Base-by-base conservation (phyloP, 2,797 vertebrate species). In the Tachyglossus aculeatus region DNA sequence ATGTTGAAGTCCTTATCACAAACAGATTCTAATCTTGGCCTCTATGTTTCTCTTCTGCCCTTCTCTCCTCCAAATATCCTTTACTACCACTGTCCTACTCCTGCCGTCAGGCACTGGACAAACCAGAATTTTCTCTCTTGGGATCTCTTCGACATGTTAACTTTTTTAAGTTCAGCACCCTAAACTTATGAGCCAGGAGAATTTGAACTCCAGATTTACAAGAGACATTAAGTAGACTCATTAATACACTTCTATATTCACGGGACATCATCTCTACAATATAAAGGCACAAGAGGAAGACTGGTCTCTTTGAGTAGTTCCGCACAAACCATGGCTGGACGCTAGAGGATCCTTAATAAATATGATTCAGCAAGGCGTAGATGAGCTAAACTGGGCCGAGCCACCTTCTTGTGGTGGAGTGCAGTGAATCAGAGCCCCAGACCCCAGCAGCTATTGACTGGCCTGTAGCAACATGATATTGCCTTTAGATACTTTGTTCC, bases 241-340 rank as follows among this genome's bases (percentile, higher is more conserved):
- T 56, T 47, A 43, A 43, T 67, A 56, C 12, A 4, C 70, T 21
- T 45, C 54, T 40, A 21, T n/a, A 37, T 75, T 73, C 21, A 9
- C 19, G 21, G 36, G 39, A n/a, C 22, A 31, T 15, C 4, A 16
- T 29, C 24, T 39, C 70, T 72, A 50, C 21, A 6, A 48, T 34
- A 8, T 19, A 16, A 45, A 51, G 34, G 19, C 9, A 34, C 22
- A 22, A 67, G 50, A 39, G 34, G 21, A 14, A 32, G 29, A 9
- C 27, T 15, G 39, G 9, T 3, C 10, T 19, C 4, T 1, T 21
- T 10, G 1, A 0, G 9, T 14, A 18, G 9, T 45, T 56, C 54
- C 13, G 13, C 1, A 0, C 9, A 29, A 40, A 5, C 32, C 0
- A 0, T 16, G 41, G 40, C 3, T 0, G 6, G n/a, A 18, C 60